Percentiles rank a stretch among this genome's conserved stretches.
phyloP scores from a whole-genome alignment of 2,113 vertebrate genomes.

The Lasiurus borealis region DNA sequence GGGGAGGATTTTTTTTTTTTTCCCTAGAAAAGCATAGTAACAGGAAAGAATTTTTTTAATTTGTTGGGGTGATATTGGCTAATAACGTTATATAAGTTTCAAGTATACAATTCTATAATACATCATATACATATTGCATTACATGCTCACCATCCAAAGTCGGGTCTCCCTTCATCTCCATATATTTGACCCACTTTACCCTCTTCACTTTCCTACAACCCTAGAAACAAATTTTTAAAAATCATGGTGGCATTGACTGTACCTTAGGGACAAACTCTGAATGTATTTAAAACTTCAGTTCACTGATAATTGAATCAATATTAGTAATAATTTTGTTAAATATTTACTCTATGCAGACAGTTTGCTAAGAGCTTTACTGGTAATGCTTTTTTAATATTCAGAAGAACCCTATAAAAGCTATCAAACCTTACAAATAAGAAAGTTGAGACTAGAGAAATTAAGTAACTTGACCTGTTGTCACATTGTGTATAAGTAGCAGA shows the following conservation, averaged over 20 bases:
- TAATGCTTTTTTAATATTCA: conserved; percentile 33
- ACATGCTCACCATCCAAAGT: background rate
- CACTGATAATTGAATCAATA: background rate
- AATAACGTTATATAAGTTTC: background rate
- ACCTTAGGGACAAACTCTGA: background rate
- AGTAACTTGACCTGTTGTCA: background rate
- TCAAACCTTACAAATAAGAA: conserved; percentile 14
- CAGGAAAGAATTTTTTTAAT: background rate
- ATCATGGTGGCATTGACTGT: background rate
- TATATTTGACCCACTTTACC: background rate
- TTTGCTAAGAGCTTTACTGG: background rate
- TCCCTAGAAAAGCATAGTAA: background rate
- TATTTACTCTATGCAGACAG: background rate
- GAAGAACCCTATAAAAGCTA: background rate
- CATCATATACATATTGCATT: background rate
- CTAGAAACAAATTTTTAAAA: background rate
- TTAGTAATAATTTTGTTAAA: conserved; percentile 54
- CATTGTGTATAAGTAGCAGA: background rate
- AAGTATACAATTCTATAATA: background rate
- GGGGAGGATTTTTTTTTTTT: background rate
- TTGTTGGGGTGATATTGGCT: background rate
- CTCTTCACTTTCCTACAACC: background rate
- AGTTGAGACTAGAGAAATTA: background rate
- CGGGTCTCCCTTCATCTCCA: background rate
- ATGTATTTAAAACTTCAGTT: conserved; percentile 35